phyloP scores from a whole-genome alignment of 1,140 invertebrate species.

The Solenopsis fugax region DNA sequence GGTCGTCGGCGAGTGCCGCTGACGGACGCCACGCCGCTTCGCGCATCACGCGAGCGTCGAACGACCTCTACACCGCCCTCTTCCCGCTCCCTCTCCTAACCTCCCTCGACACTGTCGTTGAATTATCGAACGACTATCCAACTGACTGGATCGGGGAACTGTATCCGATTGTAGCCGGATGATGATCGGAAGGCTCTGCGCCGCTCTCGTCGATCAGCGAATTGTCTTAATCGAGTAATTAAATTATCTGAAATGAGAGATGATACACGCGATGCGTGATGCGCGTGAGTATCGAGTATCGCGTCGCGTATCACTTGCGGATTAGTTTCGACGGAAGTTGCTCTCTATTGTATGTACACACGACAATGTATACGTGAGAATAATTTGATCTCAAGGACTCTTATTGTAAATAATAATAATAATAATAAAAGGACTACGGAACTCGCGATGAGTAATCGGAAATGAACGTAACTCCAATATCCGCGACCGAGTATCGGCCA shows the following conservation, averaged over 20 bases:
- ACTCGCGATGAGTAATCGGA: neutral
- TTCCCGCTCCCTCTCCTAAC: neutral
- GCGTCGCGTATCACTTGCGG: neutral
- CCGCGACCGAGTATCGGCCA: neutral
- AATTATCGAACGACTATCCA: neutral
- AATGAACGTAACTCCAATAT: neutral
- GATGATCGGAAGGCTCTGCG: neutral
- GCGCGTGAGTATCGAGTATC: neutral
- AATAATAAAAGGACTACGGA: neutral
- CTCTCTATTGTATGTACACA: neutral
- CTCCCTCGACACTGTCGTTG: neutral
- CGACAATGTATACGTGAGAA: neutral
- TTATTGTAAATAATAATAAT: slow-evolving; percentile 12
- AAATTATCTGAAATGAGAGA: neutral
- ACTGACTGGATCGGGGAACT: neutral
- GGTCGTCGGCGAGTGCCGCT: neutral
- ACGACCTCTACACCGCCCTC: neutral
- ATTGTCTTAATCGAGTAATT: neutral
- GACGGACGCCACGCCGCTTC: neutral
- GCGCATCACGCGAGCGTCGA: slow-evolving; percentile 2
- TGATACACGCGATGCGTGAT: neutral
- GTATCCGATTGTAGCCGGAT: neutral
- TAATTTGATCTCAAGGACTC: slow-evolving; percentile 1
- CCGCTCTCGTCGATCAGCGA: neutral
- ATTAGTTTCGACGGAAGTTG: slow-evolving; percentile 7